Evolutionary conservation across 64 coral and sea anemone genomes (phyloP).

Genomic region (Montipora capricornis): DNA sequence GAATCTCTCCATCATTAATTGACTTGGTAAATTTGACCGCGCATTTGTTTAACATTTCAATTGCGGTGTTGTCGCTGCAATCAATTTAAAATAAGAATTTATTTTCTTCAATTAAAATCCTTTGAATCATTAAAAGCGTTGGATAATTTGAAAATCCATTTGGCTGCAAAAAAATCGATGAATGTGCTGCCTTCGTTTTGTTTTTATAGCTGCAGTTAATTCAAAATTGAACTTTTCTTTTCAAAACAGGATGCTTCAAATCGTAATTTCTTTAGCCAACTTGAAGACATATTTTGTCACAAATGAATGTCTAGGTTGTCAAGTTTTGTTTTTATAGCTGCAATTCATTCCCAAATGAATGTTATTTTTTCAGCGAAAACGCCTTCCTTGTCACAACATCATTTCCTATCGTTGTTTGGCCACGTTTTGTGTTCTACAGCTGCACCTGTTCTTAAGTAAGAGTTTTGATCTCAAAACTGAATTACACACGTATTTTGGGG

Average conservation of each 20-base stretch:
- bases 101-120: neutral
- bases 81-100: neutral
- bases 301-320: neutral
- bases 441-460: neutral
- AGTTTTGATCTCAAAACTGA: neutral
- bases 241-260: neutral
- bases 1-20: neutral
- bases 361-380: neutral
- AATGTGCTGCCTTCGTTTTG: neutral
- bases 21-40: neutral
- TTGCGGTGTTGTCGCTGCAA: neutral
- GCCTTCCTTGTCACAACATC: neutral
- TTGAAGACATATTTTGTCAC: neutral
- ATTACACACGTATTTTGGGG: neutral
- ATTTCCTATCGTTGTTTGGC: neutral
- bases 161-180: neutral
- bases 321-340: conserved; percentile 5
- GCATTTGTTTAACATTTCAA: neutral
- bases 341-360: neutral
- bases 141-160: neutral
- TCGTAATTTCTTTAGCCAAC: neutral
- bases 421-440: neutral
- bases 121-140: neutral
- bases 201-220: neutral
- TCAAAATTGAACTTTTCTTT: neutral